These are phyloP conservation scores for Melanogrammus aeglefinus DNA, from an alignment of 2,797 vertebrate genomes.

Conservation along the genomic window DNA sequence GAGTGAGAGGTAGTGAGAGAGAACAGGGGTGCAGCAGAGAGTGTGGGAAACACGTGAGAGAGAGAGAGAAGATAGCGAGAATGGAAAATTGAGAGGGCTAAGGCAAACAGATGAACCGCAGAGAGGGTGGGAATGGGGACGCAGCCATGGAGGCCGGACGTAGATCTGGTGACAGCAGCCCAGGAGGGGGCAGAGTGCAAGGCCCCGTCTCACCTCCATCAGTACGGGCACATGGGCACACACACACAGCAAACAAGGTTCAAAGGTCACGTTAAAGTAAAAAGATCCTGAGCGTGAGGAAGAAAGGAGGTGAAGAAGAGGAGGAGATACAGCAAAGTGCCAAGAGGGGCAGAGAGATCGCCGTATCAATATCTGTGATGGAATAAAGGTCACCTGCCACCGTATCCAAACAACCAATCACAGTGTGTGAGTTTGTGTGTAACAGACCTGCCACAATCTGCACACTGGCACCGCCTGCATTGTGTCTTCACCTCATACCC, in stretches of 20 bases:
- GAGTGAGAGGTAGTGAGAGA: neutral
- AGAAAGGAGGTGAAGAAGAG: constrained; percentile 15
- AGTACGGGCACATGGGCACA: constrained; percentile 1
- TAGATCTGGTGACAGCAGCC: constrained; percentile 27
- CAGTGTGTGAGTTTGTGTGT: constrained; percentile 5
- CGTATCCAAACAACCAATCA: constrained; percentile 38
- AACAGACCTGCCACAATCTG: constrained; percentile 47
- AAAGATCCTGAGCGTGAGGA: neutral
- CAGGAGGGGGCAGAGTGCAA: constrained; percentile 26
- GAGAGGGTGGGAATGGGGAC: constrained; percentile 28
- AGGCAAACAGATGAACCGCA: constrained; percentile 47
- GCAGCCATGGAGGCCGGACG: neutral
- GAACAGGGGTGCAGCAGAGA: neutral
- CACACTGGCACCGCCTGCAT: constrained; percentile 26
- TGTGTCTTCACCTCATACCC: neutral
- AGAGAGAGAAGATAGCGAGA: constrained; percentile 1
- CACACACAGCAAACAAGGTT: constrained; percentile 5
- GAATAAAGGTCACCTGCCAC: constrained; percentile 47
- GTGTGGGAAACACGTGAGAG: constrained; percentile 19
- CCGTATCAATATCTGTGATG: constrained; percentile 60
- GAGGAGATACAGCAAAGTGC: constrained; percentile 18
- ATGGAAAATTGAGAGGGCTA: constrained; percentile 56
- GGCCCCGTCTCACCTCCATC: constrained; percentile 12
- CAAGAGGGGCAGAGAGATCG: constrained; percentile 17
- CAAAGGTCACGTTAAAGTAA: neutral